Evolutionary conservation across 2,888 invertebrate genomes (phyloP).

Genomic region (Hirudinaria manillensis): DNA sequence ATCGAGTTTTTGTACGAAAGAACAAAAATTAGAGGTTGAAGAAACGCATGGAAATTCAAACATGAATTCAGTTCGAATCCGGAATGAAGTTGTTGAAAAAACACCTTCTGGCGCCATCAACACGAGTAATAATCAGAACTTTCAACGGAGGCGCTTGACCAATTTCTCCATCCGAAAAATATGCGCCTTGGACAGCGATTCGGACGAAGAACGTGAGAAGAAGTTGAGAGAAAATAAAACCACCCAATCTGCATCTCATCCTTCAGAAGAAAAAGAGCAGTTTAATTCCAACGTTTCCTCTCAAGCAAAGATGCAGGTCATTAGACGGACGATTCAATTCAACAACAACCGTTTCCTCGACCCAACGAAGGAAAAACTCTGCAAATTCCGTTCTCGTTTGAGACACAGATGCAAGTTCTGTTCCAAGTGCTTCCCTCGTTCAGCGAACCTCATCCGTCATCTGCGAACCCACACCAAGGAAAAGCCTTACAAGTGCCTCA

Average conservation of each 20-base stretch:
- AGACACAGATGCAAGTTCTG: constrained; percentile 26
- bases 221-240: not conserved
- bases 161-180: constrained; percentile 16
- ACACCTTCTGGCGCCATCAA: not conserved
- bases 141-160: not conserved
- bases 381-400: not conserved
- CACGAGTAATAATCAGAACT: not conserved
- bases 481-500: constrained; percentile 27
- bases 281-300: not conserved
- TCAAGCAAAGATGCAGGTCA: not conserved
- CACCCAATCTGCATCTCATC: not conserved
- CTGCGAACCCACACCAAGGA: constrained; percentile 28
- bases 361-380: not conserved
- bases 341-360: not conserved
- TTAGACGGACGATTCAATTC: not conserved
- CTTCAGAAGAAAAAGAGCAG: not conserved
- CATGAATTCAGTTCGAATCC: too few relatives aligned
- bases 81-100: too few relatives aligned
- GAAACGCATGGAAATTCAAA: too few relatives aligned
- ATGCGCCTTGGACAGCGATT: constrained; percentile 11
- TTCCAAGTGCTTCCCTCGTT: constrained; percentile 19
- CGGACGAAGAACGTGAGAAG: not conserved
- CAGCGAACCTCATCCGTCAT: constrained; percentile 28
- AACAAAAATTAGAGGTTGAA: too few relatives aligned
- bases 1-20: too few relatives aligned